phyloP scores from a whole-genome alignment of 2,113 vertebrate species.

The Progne subis region DNA sequence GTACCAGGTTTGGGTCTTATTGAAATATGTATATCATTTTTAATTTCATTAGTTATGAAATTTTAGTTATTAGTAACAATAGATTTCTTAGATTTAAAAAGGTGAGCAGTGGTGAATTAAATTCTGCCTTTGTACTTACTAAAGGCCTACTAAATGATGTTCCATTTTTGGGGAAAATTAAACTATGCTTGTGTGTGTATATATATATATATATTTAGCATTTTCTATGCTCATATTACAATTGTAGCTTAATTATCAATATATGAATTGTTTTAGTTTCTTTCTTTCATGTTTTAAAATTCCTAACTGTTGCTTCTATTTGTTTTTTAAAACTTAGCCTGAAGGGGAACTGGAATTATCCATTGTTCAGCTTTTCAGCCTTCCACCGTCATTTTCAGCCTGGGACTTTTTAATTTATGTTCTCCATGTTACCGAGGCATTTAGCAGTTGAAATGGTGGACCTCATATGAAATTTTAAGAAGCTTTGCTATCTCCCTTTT shows the following conservation, averaged over 20 bases:
- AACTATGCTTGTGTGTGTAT: background rate
- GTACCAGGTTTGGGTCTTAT: background rate
- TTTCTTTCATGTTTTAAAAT: background rate
- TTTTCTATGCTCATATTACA: background rate
- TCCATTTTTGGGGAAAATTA: background rate
- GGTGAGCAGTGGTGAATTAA: accelerated
- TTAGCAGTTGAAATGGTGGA: background rate
- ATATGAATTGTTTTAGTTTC: background rate
- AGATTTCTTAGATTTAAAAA: background rate
- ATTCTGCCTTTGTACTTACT: background rate
- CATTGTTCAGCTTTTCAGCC: background rate
- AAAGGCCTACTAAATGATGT: background rate
- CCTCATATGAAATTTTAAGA: background rate
- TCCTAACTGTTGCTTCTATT: background rate
- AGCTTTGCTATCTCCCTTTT: background rate
- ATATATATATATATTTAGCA: background rate
- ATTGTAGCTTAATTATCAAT: background rate
- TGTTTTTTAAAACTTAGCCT: background rate
- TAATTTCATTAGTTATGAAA: background rate
- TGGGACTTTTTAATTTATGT: background rate
- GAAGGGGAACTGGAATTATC: background rate
- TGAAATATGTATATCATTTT: background rate
- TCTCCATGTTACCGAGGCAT: background rate
- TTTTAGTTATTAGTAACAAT: background rate
- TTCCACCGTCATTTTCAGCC: background rate